These are phyloP conservation scores for Spatulosminthurus flaviceps DNA, from an alignment of 2,888 invertebrate species.

Conservation along the genomic window DNA sequence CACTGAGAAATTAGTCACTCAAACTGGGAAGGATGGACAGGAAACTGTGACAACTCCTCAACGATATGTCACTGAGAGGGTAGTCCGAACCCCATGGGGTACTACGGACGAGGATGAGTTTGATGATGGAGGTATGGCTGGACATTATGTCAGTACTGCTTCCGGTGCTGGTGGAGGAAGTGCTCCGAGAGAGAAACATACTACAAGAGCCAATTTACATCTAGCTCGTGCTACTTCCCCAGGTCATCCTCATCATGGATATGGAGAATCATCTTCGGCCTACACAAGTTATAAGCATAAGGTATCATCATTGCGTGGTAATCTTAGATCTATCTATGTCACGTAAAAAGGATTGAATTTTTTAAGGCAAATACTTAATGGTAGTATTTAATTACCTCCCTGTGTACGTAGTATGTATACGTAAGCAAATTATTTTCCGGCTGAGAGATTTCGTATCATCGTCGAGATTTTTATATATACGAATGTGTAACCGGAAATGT, in stretches of 20 bases:
- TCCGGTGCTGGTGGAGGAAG: not conserved
- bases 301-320: no score
- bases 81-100: slow-evolving; percentile 57
- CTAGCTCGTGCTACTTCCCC: slow-evolving; percentile 6
- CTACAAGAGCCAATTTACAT: slow-evolving; percentile 37
- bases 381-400: no score
- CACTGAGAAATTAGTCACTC: slow-evolving; percentile 71
- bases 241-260: slow-evolving; percentile 9
- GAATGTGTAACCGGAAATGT: no score
- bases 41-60: slow-evolving; percentile 39
- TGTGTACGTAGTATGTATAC: no score
- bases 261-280: slow-evolving; percentile 22
- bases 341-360: no score
- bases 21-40: slow-evolving; percentile 57
- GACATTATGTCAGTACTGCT: no score
- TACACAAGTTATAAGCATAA: slow-evolving; percentile 18
- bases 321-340: no score
- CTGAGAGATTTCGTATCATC: no score
- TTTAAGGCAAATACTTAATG: no score
- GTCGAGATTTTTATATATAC: no score
- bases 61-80: slow-evolving; percentile 55
- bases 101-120: slow-evolving; percentile 60
- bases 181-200: slow-evolving; percentile 39
- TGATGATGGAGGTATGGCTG: slow-evolving; percentile 47
- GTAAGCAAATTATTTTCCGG: no score